Evolutionary conservation across 1,140 invertebrate genomes (phyloP).

Genomic region (Zelostemma sp.): DNA sequence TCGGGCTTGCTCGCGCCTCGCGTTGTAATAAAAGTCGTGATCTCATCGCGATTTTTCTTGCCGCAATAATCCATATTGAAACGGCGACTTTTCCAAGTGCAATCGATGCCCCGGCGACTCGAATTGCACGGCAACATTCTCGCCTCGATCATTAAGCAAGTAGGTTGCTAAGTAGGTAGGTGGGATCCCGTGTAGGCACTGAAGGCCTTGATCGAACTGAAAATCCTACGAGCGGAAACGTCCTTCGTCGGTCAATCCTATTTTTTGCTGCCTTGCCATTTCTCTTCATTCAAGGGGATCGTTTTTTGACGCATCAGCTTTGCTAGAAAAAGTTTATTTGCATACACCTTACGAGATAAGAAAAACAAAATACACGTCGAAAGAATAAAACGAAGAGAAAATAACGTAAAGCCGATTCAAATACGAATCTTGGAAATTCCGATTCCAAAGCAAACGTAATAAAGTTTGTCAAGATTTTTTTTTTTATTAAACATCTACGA

Average conservation of each 20-base stretch:
- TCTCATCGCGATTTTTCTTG: slow-evolving; percentile 1
- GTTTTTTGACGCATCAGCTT: not conserved
- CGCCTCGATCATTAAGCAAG: slow-evolving; percentile 35
- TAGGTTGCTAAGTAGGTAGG: slow-evolving; percentile 43
- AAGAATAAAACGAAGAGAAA: no score
- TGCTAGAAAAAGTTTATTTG: slow-evolving; percentile 2
- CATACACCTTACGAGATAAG: no score
- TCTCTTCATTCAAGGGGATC: not conserved
- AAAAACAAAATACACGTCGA: no score
- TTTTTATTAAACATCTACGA: not conserved
- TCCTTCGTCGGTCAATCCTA: slow-evolving; percentile 41
- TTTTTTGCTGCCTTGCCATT: slow-evolving; percentile 9
- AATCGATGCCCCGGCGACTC: slow-evolving; percentile 11
- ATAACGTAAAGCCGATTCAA: not conserved
- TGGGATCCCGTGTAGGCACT: slow-evolving; percentile 45
- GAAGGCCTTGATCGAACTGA: slow-evolving; percentile 42
- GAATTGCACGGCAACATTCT: slow-evolving; percentile 29
- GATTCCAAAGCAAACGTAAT: no score
- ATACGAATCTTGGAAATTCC: no score
- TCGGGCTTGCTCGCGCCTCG: no score
- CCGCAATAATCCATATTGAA: slow-evolving; percentile 9
- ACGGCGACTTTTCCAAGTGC: slow-evolving; percentile 15
- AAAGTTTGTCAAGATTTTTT: no score
- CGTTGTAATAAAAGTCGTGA: slow-evolving; percentile 5
- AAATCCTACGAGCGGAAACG: slow-evolving; percentile 44